Evolutionary conservation across 2,113 vertebrate genomes (phyloP), one percentile per base, ranked within the genome.

Genomic region (Nycticorax nycticorax): DNA sequence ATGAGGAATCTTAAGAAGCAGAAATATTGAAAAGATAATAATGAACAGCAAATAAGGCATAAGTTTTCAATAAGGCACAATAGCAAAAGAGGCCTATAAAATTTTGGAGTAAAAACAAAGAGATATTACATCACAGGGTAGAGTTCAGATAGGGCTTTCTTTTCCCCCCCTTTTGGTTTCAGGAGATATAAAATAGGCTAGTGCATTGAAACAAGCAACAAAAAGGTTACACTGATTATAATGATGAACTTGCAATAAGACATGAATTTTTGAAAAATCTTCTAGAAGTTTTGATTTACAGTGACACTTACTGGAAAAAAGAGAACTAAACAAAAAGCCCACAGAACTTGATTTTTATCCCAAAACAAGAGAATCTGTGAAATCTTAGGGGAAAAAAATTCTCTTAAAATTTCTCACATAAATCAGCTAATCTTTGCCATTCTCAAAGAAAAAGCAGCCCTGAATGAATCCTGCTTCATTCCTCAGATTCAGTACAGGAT

Each of bases 101-200:
- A 89, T 85, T 95, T 89, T 95, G 94, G 89, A 96, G 45, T 85
- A 82, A 62, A 95, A 94, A 96, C 17, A 96, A 94, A 96, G 91
- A 94, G 69, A 75, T 76, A 85, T 43, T 87, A 76, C 66, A 57
- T 92, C 77, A 93, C 45, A 68, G 60, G 39, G 17, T 86, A 50
- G 79, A 85, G 80, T 95, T 92, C 48, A 85, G 76, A 75, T 56
- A 53, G 45, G 30, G 28, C 59, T 45, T 62, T 72, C 41, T 37
- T 37, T 13, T 5, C 1, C 52, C 60, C 32, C 48, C 32, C 47
- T 21, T 62, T 39, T 93, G 12, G 10, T 74, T 84, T 57, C 10
- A 59, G 48, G 43, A 79, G 39, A 32, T 66, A 47, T 39, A 63
- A 93, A 85, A 68, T 93, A 66, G 37, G 11, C 18, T 64, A 62